Percentiles rank a stretch among this genome's conserved stretches.
These are phyloP conservation scores for Toxonevra muliebris DNA, from an alignment of 2,888 invertebrate genomes.

Conservation along the genomic window DNA sequence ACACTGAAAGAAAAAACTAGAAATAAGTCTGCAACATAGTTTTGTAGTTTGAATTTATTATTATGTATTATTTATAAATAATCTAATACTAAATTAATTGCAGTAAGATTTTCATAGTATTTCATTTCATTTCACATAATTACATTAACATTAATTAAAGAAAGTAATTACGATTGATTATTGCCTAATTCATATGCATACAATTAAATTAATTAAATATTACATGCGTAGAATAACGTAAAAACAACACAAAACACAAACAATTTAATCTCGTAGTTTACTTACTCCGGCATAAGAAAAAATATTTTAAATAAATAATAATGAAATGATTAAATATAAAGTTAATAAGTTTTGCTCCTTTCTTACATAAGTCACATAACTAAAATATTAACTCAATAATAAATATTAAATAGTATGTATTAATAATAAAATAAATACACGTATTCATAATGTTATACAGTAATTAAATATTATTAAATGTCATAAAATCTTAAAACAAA, in stretches of 20 bases:
- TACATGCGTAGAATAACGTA: neutral
- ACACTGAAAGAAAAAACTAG: neutral
- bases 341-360: neutral
- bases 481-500: neutral
- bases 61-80: no score
- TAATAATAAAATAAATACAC: neutral
- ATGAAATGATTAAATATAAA: neutral
- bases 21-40: neutral
- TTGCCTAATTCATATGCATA: neutral
- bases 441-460: conserved; percentile 1
- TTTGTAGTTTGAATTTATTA: neutral
- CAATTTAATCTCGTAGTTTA: neutral
- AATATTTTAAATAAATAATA: neutral
- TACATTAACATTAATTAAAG: neutral
- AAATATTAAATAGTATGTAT: neutral
- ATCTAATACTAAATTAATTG: no score
- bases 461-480: neutral
- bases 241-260: neutral
- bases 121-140: neutral
- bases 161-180: neutral
- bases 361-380: conserved; percentile 1
- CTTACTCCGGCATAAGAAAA: neutral
- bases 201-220: neutral
- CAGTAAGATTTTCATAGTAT: no score
- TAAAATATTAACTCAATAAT: conserved; percentile 5